Conservation (phyloP, 1,140 invertebrate genomes). For the Danaus plexippus region DNA sequence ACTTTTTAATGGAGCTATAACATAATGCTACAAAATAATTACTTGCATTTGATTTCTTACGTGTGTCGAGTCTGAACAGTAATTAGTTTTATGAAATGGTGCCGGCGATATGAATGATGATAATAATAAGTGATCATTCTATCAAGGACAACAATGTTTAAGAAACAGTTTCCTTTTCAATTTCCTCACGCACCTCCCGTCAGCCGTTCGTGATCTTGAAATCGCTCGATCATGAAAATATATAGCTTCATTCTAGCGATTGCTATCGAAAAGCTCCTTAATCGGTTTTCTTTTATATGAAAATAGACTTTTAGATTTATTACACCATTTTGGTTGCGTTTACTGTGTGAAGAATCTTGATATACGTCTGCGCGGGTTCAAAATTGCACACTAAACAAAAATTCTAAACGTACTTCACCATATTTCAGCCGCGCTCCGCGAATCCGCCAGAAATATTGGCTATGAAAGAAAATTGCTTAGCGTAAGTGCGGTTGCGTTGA, state of each 20-base stretch:
- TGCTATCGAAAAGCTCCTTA: conserved; percentile 67
- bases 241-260: conserved; percentile 68
- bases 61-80: no score
- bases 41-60: no score
- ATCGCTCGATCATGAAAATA: conserved; percentile 69
- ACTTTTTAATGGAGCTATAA: no score
- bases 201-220: conserved; percentile 61
- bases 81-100: not conserved
- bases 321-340: conserved; percentile 60
- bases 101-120: conserved; percentile 19
- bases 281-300: conserved; percentile 71
- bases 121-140: conserved; percentile 40
- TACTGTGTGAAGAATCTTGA: conserved; percentile 52
- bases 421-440: conserved; percentile 43
- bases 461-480: conserved; percentile 62
- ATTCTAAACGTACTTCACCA: conserved; percentile 44
- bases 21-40: no score
- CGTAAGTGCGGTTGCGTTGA: conserved; percentile 58
- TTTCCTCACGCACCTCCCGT: conserved; percentile 62
- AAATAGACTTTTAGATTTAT: conserved; percentile 70
- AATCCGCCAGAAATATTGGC: conserved; percentile 53
- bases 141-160: conserved; percentile 51
- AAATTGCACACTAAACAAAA: conserved; percentile 65
- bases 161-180: conserved; percentile 60
- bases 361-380: conserved; percentile 48